These are phyloP conservation scores for Coregonus clupeaformis DNA, from an alignment of 2,113 vertebrate species.

Conservation along the genomic window DNA sequence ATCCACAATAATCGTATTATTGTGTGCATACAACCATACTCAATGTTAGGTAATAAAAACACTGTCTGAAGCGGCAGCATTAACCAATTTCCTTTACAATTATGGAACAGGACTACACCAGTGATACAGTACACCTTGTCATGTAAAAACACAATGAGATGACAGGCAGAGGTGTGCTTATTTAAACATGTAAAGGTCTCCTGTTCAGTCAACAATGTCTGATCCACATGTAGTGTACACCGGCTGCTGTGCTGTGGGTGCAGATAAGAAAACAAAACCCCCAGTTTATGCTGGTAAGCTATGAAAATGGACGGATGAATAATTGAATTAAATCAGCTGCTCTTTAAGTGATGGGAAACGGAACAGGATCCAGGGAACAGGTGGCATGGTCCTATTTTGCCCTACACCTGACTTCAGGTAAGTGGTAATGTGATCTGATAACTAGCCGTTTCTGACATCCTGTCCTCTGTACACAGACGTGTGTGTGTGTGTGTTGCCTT, in stretches of 20 bases:
- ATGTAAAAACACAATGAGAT: background rate
- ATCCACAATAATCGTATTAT: too few species aligned
- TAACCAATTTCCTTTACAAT: background rate
- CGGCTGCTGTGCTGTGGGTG: background rate
- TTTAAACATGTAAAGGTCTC: constrained; percentile 20
- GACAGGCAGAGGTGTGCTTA: background rate
- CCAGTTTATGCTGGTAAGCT: constrained; percentile 50
- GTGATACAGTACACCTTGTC: background rate
- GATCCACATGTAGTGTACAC: constrained; percentile 22
- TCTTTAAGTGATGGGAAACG: constrained; percentile 77
- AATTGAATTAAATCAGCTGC: constrained; percentile 74
- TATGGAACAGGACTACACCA: background rate
- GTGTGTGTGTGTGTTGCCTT: too few species aligned
- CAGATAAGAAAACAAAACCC: constrained; percentile 39
- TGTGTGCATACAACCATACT: too few species aligned
- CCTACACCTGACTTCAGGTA: constrained; percentile 66
- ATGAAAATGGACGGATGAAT: constrained; percentile 74
- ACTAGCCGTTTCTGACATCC: constrained; percentile 70
- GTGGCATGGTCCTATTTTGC: constrained; percentile 70
- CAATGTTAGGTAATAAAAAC: too few species aligned
- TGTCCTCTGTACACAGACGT: constrained; percentile 17
- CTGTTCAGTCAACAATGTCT: constrained; percentile 32
- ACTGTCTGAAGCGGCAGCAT: background rate
- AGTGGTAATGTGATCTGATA: constrained; percentile 75
- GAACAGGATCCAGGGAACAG: constrained; percentile 76